Evolutionary conservation across 2,888 invertebrate species (phyloP).

Genomic region (Plagodis dolabraria): DNA sequence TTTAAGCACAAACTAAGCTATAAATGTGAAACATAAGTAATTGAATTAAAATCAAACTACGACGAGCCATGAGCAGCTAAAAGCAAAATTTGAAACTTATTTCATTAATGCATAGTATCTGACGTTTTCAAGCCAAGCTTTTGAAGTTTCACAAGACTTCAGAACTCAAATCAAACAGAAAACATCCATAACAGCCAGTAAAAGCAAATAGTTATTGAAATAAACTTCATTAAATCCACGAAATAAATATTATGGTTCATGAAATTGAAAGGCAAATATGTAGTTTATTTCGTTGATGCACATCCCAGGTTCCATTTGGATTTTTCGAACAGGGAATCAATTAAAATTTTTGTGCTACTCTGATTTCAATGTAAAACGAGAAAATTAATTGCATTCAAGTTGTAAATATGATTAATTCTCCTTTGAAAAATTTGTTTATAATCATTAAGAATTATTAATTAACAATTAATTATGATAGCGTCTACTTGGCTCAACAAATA

Average conservation of each 20-base stretch:
- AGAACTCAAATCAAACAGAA: constrained; percentile 32
- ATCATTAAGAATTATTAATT: too few species aligned
- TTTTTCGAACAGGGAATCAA: constrained; percentile 15
- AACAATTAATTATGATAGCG: too few species aligned
- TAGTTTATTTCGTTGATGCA: neutral
- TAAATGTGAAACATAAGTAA: neutral
- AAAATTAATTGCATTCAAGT: neutral
- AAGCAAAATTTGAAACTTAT: constrained; percentile 36
- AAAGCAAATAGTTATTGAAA: constrained; percentile 19
- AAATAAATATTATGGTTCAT: neutral
- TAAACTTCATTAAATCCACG: constrained; percentile 1
- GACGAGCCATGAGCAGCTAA: constrained; percentile 21
- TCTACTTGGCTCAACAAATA: too few species aligned
- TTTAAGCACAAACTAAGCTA: too few species aligned
- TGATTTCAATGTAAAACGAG: neutral
- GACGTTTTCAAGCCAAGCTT: constrained; percentile 31
- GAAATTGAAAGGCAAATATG: neutral
- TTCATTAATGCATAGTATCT: constrained; percentile 37
- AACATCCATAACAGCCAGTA: constrained; percentile 28
- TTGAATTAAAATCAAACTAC: constrained; percentile 16
- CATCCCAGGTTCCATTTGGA: neutral
- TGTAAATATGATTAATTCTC: neutral
- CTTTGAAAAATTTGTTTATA: too few species aligned
- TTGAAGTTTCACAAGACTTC: constrained; percentile 26
- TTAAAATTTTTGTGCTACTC: constrained; percentile 23